Conservation (phyloP, 2,888 invertebrate genomes). For the Julus scandinavius region DNA sequence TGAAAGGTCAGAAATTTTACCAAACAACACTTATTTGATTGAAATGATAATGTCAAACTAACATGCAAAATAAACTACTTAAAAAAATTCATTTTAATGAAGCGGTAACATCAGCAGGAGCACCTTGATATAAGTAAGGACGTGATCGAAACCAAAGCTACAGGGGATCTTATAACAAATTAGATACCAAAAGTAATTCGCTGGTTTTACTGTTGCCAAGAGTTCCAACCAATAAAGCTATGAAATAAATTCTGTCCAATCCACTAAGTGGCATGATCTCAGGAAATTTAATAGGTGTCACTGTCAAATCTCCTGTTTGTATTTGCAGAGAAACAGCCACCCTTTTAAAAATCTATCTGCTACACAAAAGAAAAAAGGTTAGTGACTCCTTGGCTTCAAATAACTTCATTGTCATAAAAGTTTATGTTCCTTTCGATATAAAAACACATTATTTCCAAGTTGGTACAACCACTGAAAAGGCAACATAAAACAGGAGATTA, state of each 20-base stretch:
- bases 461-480: conserved; percentile 21
- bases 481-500: conserved; percentile 26
- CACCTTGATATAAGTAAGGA: not conserved
- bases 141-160: not conserved
- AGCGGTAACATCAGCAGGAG: not conserved
- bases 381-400: conserved; percentile 14
- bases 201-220: not conserved
- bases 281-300: conserved; percentile 31
- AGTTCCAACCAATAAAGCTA: conserved; percentile 10
- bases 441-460: conserved; percentile 48
- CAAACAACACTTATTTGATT: too few relatives aligned
- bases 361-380: conserved; percentile 26
- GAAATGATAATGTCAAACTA: too few relatives aligned
- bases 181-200: not conserved
- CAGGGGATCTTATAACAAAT: not conserved
- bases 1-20: too few relatives aligned
- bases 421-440: conserved; percentile 41
- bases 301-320: conserved; percentile 16
- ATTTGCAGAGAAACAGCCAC: not conserved
- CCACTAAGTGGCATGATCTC: not conserved
- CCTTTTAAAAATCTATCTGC: conserved; percentile 1
- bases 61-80: too few relatives aligned
- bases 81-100: not conserved
- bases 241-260: conserved; percentile 5
- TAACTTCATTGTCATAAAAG: conserved; percentile 49